These are phyloP conservation scores for Drosophila nigritarsus DNA, from an alignment of 2,888 invertebrate genomes.

Conservation along the genomic window DNA sequence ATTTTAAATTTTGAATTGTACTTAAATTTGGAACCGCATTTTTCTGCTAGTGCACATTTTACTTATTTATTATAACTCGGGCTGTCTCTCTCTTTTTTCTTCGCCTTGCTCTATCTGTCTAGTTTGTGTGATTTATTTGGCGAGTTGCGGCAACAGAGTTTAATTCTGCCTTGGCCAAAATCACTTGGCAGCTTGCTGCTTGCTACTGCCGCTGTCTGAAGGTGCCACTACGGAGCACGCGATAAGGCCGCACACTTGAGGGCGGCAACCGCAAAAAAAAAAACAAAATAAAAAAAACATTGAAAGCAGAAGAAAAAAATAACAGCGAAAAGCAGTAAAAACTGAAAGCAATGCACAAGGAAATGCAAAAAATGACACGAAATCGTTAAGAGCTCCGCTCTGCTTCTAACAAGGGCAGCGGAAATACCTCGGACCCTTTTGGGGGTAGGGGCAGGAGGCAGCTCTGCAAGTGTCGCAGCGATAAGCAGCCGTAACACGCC, in stretches of 20 bases:
- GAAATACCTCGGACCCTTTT: slow-evolving; percentile 62
- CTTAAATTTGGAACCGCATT: not conserved
- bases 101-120: slow-evolving; percentile 1
- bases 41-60: slow-evolving; percentile 3
- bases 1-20: not conserved
- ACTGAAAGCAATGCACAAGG: slow-evolving; percentile 71
- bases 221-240: slow-evolving; percentile 74
- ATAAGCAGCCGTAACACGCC: slow-evolving; percentile 67
- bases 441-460: slow-evolving; percentile 14
- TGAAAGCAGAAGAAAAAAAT: slow-evolving; percentile 2
- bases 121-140: slow-evolving; percentile 69
- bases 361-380: slow-evolving; percentile 80
- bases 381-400: slow-evolving; percentile 71
- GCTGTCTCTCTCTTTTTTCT: not conserved
- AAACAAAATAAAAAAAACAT: slow-evolving; percentile 12
- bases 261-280: slow-evolving; percentile 53
- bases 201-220: slow-evolving; percentile 50
- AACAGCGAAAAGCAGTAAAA: slow-evolving; percentile 27
- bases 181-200: slow-evolving; percentile 50
- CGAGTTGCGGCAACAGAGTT: slow-evolving; percentile 52
- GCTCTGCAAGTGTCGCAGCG: slow-evolving; percentile 44
- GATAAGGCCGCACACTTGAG: slow-evolving; percentile 73
- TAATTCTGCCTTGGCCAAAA: slow-evolving; percentile 59
- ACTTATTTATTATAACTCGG: slow-evolving; percentile 46
- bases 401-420: slow-evolving; percentile 74